Conservation (phyloP, 2,113 vertebrate genomes). For the Rafetus swinhoei region DNA sequence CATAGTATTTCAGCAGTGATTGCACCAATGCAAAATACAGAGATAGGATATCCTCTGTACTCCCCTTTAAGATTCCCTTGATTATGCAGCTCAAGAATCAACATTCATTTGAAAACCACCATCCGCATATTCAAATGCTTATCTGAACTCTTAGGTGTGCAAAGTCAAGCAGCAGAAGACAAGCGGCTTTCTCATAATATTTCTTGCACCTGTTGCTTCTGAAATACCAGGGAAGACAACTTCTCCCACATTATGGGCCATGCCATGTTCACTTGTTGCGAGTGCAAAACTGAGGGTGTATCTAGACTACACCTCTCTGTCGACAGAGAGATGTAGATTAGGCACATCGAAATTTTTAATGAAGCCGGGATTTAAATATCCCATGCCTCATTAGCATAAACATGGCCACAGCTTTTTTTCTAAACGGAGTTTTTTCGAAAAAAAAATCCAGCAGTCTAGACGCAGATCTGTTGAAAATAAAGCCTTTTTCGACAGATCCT, state of each 20-base stretch:
- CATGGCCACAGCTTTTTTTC: too few species aligned
- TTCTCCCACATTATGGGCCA: not conserved
- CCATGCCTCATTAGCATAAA: too few species aligned
- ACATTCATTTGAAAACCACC: not conserved
- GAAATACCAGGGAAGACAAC: not conserved
- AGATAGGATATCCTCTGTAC: not conserved
- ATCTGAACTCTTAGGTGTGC: not conserved
- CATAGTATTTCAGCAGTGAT: not conserved
- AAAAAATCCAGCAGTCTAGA: too few species aligned
- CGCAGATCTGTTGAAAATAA: too few species aligned
- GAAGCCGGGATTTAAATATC: too few species aligned
- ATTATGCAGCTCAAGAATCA: not conserved
- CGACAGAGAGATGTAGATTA: too few species aligned
- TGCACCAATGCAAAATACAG: not conserved
- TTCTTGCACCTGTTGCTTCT: not conserved
- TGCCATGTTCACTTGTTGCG: not conserved
- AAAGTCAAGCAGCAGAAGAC: not conserved
- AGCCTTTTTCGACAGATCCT: too few species aligned
- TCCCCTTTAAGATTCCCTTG: not conserved
- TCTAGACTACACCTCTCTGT: too few species aligned
- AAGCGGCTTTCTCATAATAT: not conserved
- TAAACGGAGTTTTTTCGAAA: too few species aligned
- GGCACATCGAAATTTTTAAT: too few species aligned
- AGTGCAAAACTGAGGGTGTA: not conserved
- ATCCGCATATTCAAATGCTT: not conserved